Percentiles rank a stretch among this genome's conserved stretches.
phyloP scores from a whole-genome alignment of 2,113 vertebrate species.

The Lagopus muta region DNA sequence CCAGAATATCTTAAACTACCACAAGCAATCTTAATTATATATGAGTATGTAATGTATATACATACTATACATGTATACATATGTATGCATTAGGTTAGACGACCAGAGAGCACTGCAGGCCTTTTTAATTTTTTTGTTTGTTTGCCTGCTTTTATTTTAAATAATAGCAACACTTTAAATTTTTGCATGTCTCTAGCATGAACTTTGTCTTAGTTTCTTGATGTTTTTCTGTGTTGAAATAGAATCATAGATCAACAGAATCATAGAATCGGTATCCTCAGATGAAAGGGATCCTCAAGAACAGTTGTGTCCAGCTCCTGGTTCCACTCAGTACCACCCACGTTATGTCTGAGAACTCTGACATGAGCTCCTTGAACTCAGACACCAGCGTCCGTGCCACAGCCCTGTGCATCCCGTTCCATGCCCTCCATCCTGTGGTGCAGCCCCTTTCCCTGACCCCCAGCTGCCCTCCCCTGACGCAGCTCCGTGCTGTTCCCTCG shows the following conservation, averaged over 20 bases:
- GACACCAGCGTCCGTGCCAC: neutral
- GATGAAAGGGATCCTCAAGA: neutral
- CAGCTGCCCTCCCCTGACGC: no score
- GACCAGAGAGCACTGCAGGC: neutral
- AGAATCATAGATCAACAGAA: neutral
- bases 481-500: no score
- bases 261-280: neutral
- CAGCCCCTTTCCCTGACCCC: no score
- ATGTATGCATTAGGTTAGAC: neutral
- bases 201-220: neutral
- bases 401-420: neutral
- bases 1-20: neutral
- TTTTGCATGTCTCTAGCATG: neutral
- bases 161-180: neutral
- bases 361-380: no score
- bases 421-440: no score
- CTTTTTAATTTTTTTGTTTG: neutral
- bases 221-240: neutral
- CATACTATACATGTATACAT: neutral
- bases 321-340: neutral
- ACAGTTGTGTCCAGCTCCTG: neutral
- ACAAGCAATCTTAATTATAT: neutral
- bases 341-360: neutral
- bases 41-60: neutral
- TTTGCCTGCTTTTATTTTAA: neutral